Base-by-base conservation (phyloP, 2,888 invertebrate genomes). In the Cremastinae sp. region DNA sequence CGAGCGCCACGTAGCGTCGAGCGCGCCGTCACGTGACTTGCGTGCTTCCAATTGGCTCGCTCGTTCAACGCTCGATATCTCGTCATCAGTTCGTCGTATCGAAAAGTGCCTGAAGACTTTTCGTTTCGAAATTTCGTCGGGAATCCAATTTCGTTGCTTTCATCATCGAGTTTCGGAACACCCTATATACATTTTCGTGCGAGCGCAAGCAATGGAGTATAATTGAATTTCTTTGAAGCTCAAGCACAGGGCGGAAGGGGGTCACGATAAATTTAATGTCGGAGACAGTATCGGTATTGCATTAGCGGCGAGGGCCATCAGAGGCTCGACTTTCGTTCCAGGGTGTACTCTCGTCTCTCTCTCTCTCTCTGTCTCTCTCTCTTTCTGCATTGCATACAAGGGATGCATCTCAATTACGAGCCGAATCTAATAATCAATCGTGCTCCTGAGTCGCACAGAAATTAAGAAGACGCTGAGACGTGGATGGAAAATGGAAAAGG, bases 371-470 rank as follows among this genome's bases (percentile, higher is more conserved):
- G 35, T 5, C 45, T 22, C 22, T 53, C 14, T 2, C 12, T 7
- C 20, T 53, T n/a, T n/a, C 20, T 66, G 59, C 65, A 70, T 35
- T 35, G 14, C 18, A 47, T 49, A 18, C n/a, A 37, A 58, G 14
- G 16, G 74, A 64, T 75, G 61, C 70, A 72, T 75, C 72, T 72
- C 75, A 68, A 75, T 75, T 72, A 75, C 75, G 58, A 28, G 62
- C 56, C 53, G 56, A 75, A 75, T 72, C 71, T 66, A 75, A 75
- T 75, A 68, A 75, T 75, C 75, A 68, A 64, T 68, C 68, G 71
- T 5, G 28, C 39, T 72, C 49, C 37, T 14, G 53, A 58, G 28
- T 53, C 10, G n/a, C 16, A 14, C 35, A 10, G 51, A 9, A 28
- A 43, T 14, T 12, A 28, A 28, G 28, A 28, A 28, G 28, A 28